Evolutionary conservation across 2,888 invertebrate species (phyloP).

Genomic region (Pediacus dermestoides): DNA sequence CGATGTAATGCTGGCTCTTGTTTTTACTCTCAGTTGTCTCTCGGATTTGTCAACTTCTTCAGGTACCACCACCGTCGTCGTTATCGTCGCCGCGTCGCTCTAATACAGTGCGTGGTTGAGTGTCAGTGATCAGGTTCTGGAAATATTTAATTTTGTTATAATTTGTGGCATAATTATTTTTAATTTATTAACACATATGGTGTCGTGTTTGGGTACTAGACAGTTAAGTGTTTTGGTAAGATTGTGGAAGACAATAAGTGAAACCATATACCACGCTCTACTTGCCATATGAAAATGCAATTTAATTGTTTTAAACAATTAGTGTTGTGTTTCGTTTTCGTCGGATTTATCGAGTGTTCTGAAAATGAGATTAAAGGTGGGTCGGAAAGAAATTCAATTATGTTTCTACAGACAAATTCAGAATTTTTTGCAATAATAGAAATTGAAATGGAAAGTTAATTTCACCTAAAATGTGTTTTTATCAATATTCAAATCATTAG

Average conservation of each 20-base stretch:
- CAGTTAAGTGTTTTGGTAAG: conserved; percentile 11
- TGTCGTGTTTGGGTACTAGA: conserved; percentile 15
- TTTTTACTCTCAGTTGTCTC: conserved; percentile 42
- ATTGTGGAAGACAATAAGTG: conserved; percentile 31
- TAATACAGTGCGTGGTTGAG: no score
- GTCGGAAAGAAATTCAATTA: background rate
- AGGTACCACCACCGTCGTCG: no score
- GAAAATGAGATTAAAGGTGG: conserved; percentile 46
- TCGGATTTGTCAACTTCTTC: conserved; percentile 16
- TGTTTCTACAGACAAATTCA: no score
- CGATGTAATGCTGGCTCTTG: conserved; percentile 33
- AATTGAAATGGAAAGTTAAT: conserved; percentile 3
- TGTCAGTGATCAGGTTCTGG: background rate
- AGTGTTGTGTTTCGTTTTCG: conserved; percentile 38
- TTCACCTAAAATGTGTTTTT: no score
- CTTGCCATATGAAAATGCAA: conserved; percentile 41
- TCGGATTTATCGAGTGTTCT: conserved; percentile 37
- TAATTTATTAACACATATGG: conserved; percentile 18
- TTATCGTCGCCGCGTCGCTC: no score
- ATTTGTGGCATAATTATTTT: no score
- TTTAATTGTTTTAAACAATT: conserved; percentile 42
- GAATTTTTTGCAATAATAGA: background rate
- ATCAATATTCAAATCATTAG: no score
- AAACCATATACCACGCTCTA: conserved; percentile 40
- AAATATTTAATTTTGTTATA: no score